These are phyloP conservation scores for Cladopsammia gracilis DNA, from an alignment of 64 coral and sea anemone genomes.

Conservation along the genomic window DNA sequence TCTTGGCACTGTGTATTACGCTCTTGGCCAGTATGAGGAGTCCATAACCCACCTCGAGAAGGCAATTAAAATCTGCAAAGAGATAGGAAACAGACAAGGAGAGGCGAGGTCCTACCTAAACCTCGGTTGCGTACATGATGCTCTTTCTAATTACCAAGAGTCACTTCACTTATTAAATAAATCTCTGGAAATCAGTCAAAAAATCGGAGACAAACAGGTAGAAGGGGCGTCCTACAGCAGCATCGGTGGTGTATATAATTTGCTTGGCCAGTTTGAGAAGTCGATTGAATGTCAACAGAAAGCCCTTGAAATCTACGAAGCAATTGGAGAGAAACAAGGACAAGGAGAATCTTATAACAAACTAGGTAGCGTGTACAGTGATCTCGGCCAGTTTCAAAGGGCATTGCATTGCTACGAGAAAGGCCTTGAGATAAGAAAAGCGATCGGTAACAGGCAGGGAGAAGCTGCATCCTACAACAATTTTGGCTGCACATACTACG, in stretches of 20 bases:
- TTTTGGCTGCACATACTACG: conserved; percentile 21
- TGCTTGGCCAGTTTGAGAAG: conserved; percentile 27
- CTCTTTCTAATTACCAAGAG: conserved; percentile 12
- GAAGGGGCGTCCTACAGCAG: conserved; percentile 43
- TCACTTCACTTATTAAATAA: conserved; percentile 5
- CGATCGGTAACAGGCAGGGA: conserved; percentile 55
- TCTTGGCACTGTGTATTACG: conserved; percentile 32
- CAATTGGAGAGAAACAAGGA: conserved; percentile 18
- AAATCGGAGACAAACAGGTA: conserved; percentile 18
- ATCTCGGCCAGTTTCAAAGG: conserved; percentile 4
- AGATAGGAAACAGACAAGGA: conserved; percentile 13
- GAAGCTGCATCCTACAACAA: conserved; percentile 41
- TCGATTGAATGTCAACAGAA: conserved; percentile 6
- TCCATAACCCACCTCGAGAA: conserved; percentile 9
- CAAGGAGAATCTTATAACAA: conserved; percentile 44
- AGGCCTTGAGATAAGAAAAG: conserved; percentile 20
- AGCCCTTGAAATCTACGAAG: conserved; percentile 28
- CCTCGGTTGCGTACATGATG: conserved; percentile 6
- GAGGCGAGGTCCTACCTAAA: conserved; percentile 2
- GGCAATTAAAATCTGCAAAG: conserved; percentile 22
- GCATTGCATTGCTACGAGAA: conserved; percentile 28
- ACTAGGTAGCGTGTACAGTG: conserved; percentile 40
- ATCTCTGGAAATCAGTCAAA: conserved; percentile 10
- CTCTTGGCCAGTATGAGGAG: conserved; percentile 15
- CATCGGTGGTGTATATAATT: conserved; percentile 32